Evolutionary conservation across 2,888 invertebrate species (phyloP).

Genomic region (Thecophora atra): DNA sequence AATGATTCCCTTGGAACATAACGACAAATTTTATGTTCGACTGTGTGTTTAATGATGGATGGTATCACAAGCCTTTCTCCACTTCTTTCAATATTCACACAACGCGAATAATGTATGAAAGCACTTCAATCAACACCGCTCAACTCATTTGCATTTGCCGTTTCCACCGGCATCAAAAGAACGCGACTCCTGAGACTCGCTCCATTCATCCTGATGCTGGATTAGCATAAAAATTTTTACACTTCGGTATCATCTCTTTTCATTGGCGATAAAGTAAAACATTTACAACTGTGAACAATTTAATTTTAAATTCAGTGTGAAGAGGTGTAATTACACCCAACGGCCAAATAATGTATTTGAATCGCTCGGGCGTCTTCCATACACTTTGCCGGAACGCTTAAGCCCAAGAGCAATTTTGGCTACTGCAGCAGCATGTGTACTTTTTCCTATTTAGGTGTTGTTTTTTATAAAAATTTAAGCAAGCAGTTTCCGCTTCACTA

Average conservation of each 20-base stretch:
- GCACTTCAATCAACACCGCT: not conserved
- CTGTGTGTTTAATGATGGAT: too few relatives aligned
- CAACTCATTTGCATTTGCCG: too few relatives aligned
- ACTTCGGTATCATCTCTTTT: not conserved
- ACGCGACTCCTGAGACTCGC: not conserved
- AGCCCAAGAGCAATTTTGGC: not conserved
- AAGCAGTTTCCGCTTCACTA: not conserved
- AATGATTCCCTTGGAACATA: too few relatives aligned
- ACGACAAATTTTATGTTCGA: too few relatives aligned
- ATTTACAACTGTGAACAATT: constrained; percentile 27
- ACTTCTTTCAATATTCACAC: too few relatives aligned
- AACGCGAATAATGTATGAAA: constrained; percentile 3
- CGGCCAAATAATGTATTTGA: constrained; percentile 23
- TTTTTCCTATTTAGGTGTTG: constrained; percentile 11
- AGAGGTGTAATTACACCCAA: constrained; percentile 35
- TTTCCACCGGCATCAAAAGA: not conserved
- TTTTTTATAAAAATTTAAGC: not conserved
- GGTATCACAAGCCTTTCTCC: too few relatives aligned
- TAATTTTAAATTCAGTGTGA: constrained; percentile 19
- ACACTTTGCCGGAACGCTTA: not conserved
- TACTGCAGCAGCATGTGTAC: constrained; percentile 20
- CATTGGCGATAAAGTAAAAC: constrained; percentile 5
- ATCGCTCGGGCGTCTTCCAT: not conserved
- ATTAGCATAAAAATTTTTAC: constrained; percentile 29
- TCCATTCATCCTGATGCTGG: not conserved